Evolutionary conservation across 2,888 invertebrate genomes (phyloP), one percentile per base, ranked within the genome.

Genomic region (Eupithecia subumbrata): DNA sequence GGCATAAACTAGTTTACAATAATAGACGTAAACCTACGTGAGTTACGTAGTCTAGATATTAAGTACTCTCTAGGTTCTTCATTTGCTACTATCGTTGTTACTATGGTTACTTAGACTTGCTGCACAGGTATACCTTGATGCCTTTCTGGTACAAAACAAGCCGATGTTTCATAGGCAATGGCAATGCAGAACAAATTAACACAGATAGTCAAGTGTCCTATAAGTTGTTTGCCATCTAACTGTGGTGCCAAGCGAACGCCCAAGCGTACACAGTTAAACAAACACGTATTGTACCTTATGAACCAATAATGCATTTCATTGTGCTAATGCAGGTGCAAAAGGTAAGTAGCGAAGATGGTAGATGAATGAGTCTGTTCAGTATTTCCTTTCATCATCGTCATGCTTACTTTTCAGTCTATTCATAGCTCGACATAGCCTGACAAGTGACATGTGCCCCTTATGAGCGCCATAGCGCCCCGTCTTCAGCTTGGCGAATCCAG

Each of bases 241-340:
- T 92, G 93, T 92, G 85, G 83, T 90, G 90, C 90, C 91, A 90
- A 93, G 92, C 90, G 92, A 89, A 90, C 90, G 91, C 90, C 88
- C 89, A 89, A 85, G 87, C 87, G 81, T 85, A 82, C 83, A 93
- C 94, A 93, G 94, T 94, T 95, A 94, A 85, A 89, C 89, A 93
- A 94, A 95, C 90, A 94, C 76, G 86, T 88, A 89, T 90, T 89
- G 91, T 90, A 87, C 87, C 88, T 89, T 87, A 87, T 89, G 88
- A 83, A 92, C 90, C 87, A 92, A 93, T 92, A 94, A 92, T 91
- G 92, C 91, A 89, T 90, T 88, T 90, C 92, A 91, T 92, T 92
- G 92, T 75, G 89, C 87, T 88, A 87, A 89, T 88, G 88, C 87
- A 89, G 87, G 86, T 90, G 89, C 87, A 85, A 89, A 82, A 70